phyloP scores from a whole-genome alignment of 2,113 vertebrate genomes.

The Tenrec ecaudatus region DNA sequence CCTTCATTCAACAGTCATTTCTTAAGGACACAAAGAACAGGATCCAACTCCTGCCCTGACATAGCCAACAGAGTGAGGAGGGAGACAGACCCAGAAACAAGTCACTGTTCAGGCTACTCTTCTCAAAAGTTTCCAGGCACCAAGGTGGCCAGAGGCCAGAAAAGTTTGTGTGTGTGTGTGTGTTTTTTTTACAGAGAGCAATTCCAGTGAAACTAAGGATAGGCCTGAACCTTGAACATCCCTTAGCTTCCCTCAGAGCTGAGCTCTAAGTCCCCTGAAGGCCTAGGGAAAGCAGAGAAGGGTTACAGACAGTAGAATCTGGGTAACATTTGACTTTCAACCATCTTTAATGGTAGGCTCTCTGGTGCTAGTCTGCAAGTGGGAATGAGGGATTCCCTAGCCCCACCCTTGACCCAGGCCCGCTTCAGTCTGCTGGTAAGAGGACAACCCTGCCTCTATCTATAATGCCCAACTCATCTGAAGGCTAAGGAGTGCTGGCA shows the following conservation, averaged over 20 bases:
- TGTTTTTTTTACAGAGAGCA: background rate
- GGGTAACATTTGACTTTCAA: background rate
- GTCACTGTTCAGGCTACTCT: accelerated
- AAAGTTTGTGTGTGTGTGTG: background rate
- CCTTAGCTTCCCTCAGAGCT: background rate
- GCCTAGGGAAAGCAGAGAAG: background rate
- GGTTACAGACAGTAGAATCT: background rate
- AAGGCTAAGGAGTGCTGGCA: too few relatives aligned
- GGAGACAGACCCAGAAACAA: background rate
- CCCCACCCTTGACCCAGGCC: too few relatives aligned
- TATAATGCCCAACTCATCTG: background rate
- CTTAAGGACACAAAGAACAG: background rate
- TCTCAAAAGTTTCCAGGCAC: background rate
- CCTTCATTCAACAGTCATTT: background rate
- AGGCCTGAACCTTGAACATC: background rate
- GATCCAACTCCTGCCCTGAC: background rate
- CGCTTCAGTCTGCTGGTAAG: background rate
- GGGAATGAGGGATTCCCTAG: background rate
- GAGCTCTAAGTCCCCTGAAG: background rate
- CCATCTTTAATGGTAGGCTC: background rate
- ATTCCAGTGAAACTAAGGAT: background rate
- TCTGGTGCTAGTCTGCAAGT: background rate
- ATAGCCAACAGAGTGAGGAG: background rate
- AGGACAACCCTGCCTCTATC: too few relatives aligned
- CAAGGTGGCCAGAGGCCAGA: background rate